Conservation (phyloP, 1,140 invertebrate genomes). For the Zaprionus nigranus region DNA sequence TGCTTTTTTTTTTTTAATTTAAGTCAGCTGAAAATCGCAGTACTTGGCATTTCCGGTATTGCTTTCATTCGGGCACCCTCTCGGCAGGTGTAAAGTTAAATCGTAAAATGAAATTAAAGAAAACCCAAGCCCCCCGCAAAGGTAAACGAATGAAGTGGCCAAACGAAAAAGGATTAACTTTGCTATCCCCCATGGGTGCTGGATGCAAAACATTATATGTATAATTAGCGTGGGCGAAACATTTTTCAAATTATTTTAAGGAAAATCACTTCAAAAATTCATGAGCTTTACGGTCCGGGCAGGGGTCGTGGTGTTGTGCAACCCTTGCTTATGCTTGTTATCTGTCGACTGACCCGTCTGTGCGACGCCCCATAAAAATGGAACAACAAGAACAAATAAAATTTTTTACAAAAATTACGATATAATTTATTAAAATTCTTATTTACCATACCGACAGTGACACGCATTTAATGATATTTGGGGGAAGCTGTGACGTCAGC, state of each 20-base stretch:
- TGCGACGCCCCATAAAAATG: constrained; percentile 4
- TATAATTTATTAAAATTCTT: constrained; percentile 81
- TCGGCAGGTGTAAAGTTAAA: constrained; percentile 84
- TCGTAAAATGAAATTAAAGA: constrained; percentile 84
- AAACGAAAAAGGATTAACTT: constrained; percentile 66
- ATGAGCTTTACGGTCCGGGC: constrained; percentile 35
- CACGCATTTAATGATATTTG: neutral
- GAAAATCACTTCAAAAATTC: constrained; percentile 72
- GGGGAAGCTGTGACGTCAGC: neutral
- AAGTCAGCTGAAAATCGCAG: constrained; percentile 61
- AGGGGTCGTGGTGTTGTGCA: neutral
- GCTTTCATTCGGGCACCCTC: constrained; percentile 27
- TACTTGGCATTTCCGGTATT: constrained; percentile 30
- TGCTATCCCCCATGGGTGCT: constrained; percentile 44
- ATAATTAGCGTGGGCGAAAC: constrained; percentile 70
- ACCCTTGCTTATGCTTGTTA: constrained; percentile 19
- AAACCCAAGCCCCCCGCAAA: constrained; percentile 61
- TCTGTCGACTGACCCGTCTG: neutral
- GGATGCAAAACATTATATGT: constrained; percentile 6
- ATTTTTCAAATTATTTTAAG: constrained; percentile 48
- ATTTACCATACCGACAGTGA: constrained; percentile 45
- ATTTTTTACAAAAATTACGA: constrained; percentile 51
- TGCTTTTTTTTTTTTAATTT: constrained; percentile 68
- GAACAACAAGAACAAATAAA: constrained; percentile 19
- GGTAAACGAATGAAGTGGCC: constrained; percentile 75